Base-by-base conservation (phyloP, 2,113 vertebrate genomes). In the Silurus glanis region DNA sequence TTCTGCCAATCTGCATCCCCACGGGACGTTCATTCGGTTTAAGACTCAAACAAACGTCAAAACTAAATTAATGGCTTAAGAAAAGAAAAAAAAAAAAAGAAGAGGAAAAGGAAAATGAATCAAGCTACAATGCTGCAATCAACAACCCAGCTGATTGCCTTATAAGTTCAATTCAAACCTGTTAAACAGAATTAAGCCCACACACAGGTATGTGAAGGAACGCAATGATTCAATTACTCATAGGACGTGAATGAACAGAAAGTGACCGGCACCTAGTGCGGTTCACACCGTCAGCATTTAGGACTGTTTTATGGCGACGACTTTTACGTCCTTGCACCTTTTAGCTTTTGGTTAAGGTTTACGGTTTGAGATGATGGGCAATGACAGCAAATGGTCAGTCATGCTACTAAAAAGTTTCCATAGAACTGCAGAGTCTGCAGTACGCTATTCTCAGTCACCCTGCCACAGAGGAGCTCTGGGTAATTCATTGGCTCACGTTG, bases 311-410 rank as follows among this genome's bases (percentile, higher is more conserved):
- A 72, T 28, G 55, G 58, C 21, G 82, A 71, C 21, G 82, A 71
- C 53, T 6, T 25, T 47, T 82, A 9, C 6, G 21, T 23, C 53
- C 47, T n/a, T 55, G 14, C 51, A 28, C 23, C 64, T 69, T 53
- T 69, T 56, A 56, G n/a, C 25, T 10, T 53, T 53, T 83, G 81
- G 81, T 83, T 37, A 55, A 81, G 49, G 49, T n/a, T 25, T 56
- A 78, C 12, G 21, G 75, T 56, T 25, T n/a, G 23, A 21, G 64
- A 69, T 62, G 80, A 21, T 53, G 62, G 66, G 62, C 16, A 83
- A 83, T 74, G 83, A 84, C 83, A 84, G 83, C 55, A 61, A 84
- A 84, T 61, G 69, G 67, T 84, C 82, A 9, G 53, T 83, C 55
- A 83, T 83, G 82, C 82, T 84, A 75, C 83, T 25, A 9, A 83